Evolutionary conservation across 2,113 vertebrate genomes (phyloP).

Genomic region (Elephantulus edwardii): DNA sequence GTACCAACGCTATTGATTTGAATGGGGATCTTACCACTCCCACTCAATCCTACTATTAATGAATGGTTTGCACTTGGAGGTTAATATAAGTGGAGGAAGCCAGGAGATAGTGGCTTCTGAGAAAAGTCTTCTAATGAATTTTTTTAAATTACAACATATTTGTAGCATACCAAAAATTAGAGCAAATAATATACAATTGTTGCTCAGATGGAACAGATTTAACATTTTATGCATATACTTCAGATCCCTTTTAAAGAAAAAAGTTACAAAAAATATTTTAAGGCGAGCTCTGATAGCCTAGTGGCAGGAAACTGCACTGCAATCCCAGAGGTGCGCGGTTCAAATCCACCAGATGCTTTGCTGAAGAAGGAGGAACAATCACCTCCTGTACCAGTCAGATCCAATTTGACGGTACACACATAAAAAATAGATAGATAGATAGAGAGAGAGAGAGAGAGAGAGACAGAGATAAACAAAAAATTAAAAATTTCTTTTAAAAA

Average conservation of each 20-base stretch:
- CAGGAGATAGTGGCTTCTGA: background rate
- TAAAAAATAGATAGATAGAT: no score
- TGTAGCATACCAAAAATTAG: background rate
- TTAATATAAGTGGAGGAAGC: background rate
- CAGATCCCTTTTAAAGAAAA: background rate
- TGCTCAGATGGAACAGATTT: background rate
- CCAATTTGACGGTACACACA: no score
- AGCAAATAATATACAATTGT: background rate
- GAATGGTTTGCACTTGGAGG: background rate
- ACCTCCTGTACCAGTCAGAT: no score
- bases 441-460: no score
- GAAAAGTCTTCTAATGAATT: background rate
- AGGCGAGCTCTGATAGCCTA: no score
- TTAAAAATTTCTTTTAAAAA: no score
- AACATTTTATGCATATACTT: constrained; percentile 26
- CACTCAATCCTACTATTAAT: background rate
- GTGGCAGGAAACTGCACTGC: no score
- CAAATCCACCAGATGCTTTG: no score
- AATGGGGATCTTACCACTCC: background rate
- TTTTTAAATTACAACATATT: constrained; percentile 20
- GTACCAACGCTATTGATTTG: no score
- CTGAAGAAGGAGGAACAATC: no score
- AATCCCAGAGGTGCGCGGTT: no score
- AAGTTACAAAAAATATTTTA: background rate
- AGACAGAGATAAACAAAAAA: no score